Evolutionary conservation across 2,113 vertebrate genomes (phyloP), one percentile per base, ranked within the genome.

Genomic region (Nothocercus julius): DNA sequence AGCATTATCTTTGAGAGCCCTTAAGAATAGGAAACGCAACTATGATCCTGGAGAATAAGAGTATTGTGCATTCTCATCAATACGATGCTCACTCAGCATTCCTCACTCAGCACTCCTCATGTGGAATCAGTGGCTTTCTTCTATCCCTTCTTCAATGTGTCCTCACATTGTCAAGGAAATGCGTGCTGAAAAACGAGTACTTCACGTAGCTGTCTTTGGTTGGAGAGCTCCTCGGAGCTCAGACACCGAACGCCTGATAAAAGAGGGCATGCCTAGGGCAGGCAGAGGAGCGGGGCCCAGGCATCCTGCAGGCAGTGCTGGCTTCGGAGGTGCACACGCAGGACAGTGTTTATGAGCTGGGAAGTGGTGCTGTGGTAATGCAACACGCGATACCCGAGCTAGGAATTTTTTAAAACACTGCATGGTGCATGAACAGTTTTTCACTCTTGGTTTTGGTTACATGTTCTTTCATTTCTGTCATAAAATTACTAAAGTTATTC

Each of bases 401-500:
- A 53, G 27, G 49, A 38, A 72, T 36, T 72, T 51, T 51, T 72
- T 53, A 18, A 53, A 72, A 9, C n/a, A 36, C 16, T 38, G 34
- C 6, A 38, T 53, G 68, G 18, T 72, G 36, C 66, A 68, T 85
- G 81, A 4, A 73, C 20, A 63, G 16, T 32, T 66, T 88, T 86
- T 76, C 14, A 56, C 0, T 25, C 61, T 45, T 93, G 62, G 56
- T 8, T 90, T 87, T 92, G 80, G 34, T 87, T 75, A 30, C 8
- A 9, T 27, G 42, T 61, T 85, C 62, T 89, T 86, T 63, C 7
- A 75, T 91, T 95, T 54, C 56, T 74, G 53, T 70, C 45, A 67
- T 66, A 68, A 87, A 93, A 82, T 47, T 90, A 64, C 45, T 69
- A 68, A 86, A 93, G 80, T 53, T 89, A 62, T 47, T 92, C 54